These are phyloP conservation scores for Pseudois nayaur DNA, from an alignment of 2,113 vertebrate species.

Conservation along the genomic window DNA sequence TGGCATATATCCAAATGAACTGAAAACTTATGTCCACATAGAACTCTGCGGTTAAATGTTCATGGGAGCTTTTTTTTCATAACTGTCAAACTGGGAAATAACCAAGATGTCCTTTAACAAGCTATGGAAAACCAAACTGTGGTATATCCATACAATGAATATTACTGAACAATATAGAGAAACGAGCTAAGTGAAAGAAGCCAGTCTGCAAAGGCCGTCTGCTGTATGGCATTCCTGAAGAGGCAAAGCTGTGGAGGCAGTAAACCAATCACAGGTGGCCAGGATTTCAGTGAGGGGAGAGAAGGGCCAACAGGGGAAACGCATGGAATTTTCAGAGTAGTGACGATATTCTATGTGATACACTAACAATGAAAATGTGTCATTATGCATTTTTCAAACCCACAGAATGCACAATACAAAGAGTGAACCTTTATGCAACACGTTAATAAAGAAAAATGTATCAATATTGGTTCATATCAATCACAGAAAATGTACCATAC, in stretches of 20 bases:
- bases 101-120: neutral
- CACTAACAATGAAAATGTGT: neutral
- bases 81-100: neutral
- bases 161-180: neutral
- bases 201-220: neutral
- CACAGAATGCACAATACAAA: neutral
- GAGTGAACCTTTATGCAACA: neutral
- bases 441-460: neutral
- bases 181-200: neutral
- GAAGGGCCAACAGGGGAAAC: neutral
- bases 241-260: neutral
- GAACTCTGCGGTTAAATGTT: neutral
- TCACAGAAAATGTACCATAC: neutral
- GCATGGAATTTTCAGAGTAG: neutral
- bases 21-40: neutral
- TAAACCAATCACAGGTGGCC: neutral
- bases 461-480: neutral
- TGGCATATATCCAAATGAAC: neutral
- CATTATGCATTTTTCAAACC: neutral
- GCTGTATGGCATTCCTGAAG: neutral
- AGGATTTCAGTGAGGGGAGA: neutral
- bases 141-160: neutral
- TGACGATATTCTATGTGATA: neutral
- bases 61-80: neutral
- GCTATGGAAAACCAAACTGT: neutral